Conservation (phyloP, 2,113 vertebrate species). For the Mesocricetus auratus region DNA sequence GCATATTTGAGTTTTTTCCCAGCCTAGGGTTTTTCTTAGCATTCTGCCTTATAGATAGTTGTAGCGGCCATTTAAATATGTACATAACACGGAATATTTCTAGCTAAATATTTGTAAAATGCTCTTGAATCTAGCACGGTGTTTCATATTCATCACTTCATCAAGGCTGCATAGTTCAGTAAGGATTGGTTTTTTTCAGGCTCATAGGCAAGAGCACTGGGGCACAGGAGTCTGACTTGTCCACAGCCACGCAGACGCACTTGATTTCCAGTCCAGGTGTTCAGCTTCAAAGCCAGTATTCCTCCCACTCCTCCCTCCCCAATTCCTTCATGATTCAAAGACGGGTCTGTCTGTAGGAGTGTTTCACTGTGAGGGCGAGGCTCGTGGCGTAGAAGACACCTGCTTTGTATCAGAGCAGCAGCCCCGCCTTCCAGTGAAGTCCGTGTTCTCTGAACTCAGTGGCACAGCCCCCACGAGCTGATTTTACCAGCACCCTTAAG, state of each 20-base stretch:
- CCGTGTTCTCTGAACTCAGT: background rate
- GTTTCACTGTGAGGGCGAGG: background rate
- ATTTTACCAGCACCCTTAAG: background rate
- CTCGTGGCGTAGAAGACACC: background rate
- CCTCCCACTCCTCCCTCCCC: background rate
- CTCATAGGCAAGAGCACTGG: background rate
- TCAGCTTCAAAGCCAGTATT: background rate
- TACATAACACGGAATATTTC: constrained; percentile 61
- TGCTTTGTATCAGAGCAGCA: background rate
- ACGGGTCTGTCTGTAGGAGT: background rate
- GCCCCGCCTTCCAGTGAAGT: background rate
- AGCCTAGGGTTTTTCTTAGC: constrained; percentile 61
- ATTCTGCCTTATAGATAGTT: constrained; percentile 46
- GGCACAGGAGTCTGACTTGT: background rate
- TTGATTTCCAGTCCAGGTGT: background rate
- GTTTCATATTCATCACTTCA: constrained; percentile 48
- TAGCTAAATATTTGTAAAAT: constrained; percentile 73
- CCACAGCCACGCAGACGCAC: background rate
- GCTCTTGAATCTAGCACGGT: constrained; percentile 44
- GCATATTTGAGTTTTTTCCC: constrained; percentile 75
- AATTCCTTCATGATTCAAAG: background rate
- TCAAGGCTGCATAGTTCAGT: background rate
- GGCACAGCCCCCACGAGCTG: background rate
- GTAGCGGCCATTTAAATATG: constrained; percentile 59
- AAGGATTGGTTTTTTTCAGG: background rate